These are phyloP conservation scores for Rotaria magnacalcarata DNA, from an alignment of 2,888 invertebrate genomes.

Conservation along the genomic window DNA sequence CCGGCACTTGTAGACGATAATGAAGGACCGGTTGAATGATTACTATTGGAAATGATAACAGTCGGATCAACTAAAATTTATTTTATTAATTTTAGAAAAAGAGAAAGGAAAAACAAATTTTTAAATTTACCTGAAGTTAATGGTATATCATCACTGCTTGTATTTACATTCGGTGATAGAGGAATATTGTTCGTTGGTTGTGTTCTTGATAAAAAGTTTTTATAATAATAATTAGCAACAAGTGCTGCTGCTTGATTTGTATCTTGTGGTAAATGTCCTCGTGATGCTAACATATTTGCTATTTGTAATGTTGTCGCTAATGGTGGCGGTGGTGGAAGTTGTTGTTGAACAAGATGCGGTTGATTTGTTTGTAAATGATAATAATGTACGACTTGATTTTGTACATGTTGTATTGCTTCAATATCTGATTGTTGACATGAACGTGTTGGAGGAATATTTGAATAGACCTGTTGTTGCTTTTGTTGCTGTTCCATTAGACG, in stretches of 20 bases:
- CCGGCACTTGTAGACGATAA: background rate
- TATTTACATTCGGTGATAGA: background rate
- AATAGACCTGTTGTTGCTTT: background rate
- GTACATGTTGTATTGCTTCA: constrained; percentile 21
- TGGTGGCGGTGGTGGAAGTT: constrained; percentile 4
- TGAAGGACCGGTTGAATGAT: constrained; percentile 29
- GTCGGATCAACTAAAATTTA: background rate
- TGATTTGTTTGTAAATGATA: background rate
- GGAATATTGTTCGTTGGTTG: background rate
- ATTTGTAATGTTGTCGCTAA: constrained; percentile 9
- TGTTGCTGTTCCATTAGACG: background rate
- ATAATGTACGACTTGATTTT: constrained; percentile 5
- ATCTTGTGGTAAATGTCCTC: constrained; percentile 30
- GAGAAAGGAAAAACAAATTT: background rate
- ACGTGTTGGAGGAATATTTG: background rate
- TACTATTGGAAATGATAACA: constrained; percentile 15
- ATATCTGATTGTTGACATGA: background rate
- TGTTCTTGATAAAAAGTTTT: background rate
- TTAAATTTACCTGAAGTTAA: background rate
- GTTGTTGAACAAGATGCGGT: background rate
- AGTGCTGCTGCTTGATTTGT: constrained; percentile 28
- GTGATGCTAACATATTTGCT: background rate
- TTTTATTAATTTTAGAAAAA: background rate
- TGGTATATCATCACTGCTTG: constrained; percentile 12
- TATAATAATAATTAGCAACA: background rate